Evolutionary conservation across 2,113 vertebrate species (phyloP).

Genomic region (Acrocephalus arundinaceus): DNA sequence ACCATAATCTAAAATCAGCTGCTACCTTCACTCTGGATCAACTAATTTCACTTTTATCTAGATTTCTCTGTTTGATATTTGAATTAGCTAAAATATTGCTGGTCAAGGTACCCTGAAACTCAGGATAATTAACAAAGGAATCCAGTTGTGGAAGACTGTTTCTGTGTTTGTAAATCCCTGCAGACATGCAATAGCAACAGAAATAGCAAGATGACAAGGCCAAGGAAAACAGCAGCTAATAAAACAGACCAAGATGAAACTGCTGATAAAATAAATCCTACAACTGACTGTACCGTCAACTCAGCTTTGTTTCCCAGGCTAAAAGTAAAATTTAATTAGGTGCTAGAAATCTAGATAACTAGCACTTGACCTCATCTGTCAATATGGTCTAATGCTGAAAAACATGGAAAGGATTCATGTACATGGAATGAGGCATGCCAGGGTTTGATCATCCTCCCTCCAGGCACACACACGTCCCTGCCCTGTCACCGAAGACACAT

Average conservation of each 20-base stretch:
- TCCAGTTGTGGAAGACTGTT: background rate
- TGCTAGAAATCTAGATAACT: background rate
- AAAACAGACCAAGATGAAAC: conserved; percentile 1
- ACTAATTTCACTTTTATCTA: background rate
- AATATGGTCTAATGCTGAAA: background rate
- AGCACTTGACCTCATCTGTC: background rate
- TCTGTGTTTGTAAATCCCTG: background rate
- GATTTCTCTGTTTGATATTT: background rate
- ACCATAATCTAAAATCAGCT: background rate
- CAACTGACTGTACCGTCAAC: background rate
- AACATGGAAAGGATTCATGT: background rate
- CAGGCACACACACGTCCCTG: fast-evolving
- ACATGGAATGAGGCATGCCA: background rate
- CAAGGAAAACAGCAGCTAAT: conserved; percentile 13
- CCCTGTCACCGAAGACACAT: background rate
- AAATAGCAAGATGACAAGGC: background rate
- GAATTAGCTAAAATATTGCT: conserved; percentile 18
- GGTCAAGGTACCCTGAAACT: conserved; percentile 2
- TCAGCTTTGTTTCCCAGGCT: background rate
- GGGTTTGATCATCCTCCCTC: background rate
- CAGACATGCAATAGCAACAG: background rate
- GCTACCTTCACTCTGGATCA: background rate
- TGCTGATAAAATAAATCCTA: background rate
- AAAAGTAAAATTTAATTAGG: background rate
- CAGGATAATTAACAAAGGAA: background rate